Evolutionary conservation across 2,113 vertebrate species (phyloP), one percentile per base, ranked within the genome.

Genomic region (Azemiops feae): DNA sequence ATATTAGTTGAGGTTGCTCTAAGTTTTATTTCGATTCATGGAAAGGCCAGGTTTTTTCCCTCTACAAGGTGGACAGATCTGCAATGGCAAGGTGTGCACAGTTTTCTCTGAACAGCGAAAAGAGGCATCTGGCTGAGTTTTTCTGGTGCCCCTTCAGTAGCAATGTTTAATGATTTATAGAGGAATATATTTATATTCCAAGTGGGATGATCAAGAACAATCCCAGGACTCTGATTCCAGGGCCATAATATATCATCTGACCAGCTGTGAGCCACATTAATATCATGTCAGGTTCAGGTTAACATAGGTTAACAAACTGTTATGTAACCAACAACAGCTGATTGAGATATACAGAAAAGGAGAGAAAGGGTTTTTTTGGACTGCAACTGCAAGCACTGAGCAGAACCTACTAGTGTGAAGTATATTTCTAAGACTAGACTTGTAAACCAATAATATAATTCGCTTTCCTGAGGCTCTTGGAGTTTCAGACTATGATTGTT

Each of bases 291-390:
- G 89, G 85, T 85, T 93, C 45, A 95, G 92, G 92, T 94, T 93
- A 91, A 94, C 93, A 55, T 34, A 87, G 93, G 93, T 39, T 89
- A 81, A 91, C 89, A 94, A 85, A 88, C 60, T 89, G 4, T 93
- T 91, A 94, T n/a, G 60, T 89, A 95, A 50, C 58, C 91, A 69
- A 47, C 89, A 96, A 93, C 93, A 97, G 96, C 93, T 96, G 94
- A 96, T 9, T 34, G 58, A 74, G n/a, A 88, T 39, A 94, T 86
- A 93, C 91, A 93, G 3, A 87, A 88, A 91, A 50, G 34, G 58
- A 64, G 52, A 55, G 54, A 0, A 60, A 0, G 47, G 43, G 27
- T 11, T 88, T 89, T 92, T 96, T 92, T 92, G 90, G 94, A 27
- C n/a, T 74, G 43, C 92, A 60, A 14, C n/a, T 86, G 43, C 18